phyloP scores from a whole-genome alignment of 2,797 vertebrate species.

The Phrynocephalus vlangalii region DNA sequence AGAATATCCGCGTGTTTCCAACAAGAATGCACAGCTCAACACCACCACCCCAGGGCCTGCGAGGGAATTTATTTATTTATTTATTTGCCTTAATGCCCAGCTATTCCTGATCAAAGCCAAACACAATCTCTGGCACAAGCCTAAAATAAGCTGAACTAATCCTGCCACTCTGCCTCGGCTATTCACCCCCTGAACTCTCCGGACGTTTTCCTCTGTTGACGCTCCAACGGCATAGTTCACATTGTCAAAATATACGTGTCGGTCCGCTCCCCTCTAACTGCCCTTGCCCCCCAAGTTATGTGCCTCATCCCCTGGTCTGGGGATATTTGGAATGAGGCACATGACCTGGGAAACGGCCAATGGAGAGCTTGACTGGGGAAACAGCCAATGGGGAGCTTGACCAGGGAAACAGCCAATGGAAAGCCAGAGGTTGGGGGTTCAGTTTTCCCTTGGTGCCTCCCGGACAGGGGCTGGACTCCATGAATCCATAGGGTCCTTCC shows the following conservation, averaged over 20 bases:
- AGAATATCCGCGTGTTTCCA: background rate
- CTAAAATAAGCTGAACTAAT: background rate
- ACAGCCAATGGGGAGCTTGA: background rate
- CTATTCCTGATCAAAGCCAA: constrained; percentile 20
- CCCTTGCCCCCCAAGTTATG: too few species aligned
- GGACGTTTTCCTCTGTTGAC: too few species aligned
- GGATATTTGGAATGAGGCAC: background rate
- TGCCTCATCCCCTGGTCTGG: background rate
- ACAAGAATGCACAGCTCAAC: background rate
- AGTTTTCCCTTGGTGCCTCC: too few species aligned
- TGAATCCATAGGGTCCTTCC: too few species aligned
- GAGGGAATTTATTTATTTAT: background rate
- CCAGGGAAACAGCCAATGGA: too few species aligned
- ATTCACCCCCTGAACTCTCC: too few species aligned
- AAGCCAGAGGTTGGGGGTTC: too few species aligned
- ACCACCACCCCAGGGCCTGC: background rate
- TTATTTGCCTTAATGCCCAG: background rate
- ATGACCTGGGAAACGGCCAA: background rate
- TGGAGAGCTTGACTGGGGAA: background rate
- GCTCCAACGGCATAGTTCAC: background rate
- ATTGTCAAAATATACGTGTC: background rate
- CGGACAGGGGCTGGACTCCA: too few species aligned
- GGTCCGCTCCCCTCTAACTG: too few species aligned
- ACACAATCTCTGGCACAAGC: background rate
- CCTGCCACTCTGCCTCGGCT: background rate